phyloP scores from a whole-genome alignment of 1,140 invertebrate species.

The Macrobrachium rosenbergii region DNA sequence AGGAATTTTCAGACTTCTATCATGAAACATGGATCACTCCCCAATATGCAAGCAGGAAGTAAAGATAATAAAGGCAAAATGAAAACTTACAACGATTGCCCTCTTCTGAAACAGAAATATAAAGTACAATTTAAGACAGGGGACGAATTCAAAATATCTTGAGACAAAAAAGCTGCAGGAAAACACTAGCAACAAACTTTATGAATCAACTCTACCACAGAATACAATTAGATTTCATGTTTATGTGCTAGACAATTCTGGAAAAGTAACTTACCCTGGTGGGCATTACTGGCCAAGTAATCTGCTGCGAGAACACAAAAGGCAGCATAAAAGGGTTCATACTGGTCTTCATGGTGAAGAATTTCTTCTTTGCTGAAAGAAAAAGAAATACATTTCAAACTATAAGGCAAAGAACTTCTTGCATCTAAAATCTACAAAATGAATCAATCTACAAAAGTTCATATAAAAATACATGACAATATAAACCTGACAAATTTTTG shows the following conservation, averaged over 20 bases:
- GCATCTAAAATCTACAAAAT: background rate
- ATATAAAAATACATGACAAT: background rate
- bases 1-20: too few species aligned
- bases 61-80: background rate
- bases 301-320: slow-evolving; percentile 82
- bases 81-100: background rate
- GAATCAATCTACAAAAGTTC: background rate
- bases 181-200: slow-evolving; percentile 49
- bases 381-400: slow-evolving; percentile 66
- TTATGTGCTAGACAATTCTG: slow-evolving; percentile 31
- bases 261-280: slow-evolving; percentile 76
- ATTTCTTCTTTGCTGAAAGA: slow-evolving; percentile 82
- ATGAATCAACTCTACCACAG: background rate
- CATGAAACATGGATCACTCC: too few species aligned
- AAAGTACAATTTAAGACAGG: background rate
- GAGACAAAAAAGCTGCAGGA: slow-evolving; percentile 10
- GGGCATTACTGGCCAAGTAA: slow-evolving; percentile 80
- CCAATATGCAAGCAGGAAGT: too few species aligned
- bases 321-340: slow-evolving; percentile 82
- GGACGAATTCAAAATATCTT: slow-evolving; percentile 24
- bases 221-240: background rate
- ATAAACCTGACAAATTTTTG: background rate
- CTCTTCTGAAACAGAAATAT: background rate
- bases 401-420: too few species aligned
- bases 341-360: slow-evolving; percentile 80